Conservation (phyloP, 2,888 invertebrate genomes). For the Rhagophthalmus giganteus region DNA sequence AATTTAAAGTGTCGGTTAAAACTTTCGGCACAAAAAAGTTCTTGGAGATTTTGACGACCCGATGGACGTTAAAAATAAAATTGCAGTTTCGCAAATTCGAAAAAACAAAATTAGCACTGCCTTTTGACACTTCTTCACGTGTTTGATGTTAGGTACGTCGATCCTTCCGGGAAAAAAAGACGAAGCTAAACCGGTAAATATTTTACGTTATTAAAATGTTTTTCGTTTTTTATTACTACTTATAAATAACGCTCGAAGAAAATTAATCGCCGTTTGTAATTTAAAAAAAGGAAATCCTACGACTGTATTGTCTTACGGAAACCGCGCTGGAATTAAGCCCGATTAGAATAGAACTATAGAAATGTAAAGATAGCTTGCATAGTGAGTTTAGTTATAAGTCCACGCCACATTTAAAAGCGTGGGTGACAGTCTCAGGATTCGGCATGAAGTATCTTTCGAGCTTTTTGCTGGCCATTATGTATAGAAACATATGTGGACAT, state of each 20-base stretch:
- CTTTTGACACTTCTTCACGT: background rate
- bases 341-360: slow-evolving; percentile 13
- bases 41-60: too few relatives aligned
- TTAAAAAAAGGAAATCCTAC: too few relatives aligned
- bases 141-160: background rate
- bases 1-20: too few relatives aligned
- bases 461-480: slow-evolving; percentile 14
- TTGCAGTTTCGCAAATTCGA: too few relatives aligned
- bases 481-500: slow-evolving; percentile 15
- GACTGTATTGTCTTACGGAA: background rate
- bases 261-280: too few relatives aligned
- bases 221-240: slow-evolving; percentile 3
- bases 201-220: too few relatives aligned
- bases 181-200: too few relatives aligned
- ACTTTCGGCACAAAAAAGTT: too few relatives aligned
- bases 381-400: slow-evolving; percentile 17
- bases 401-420: slow-evolving; percentile 20
- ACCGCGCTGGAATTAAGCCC: slow-evolving; percentile 20
- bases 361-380: slow-evolving; percentile 23
- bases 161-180: too few relatives aligned
- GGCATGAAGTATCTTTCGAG: slow-evolving; percentile 11
- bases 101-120: too few relatives aligned
- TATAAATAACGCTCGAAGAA: too few relatives aligned
- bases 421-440: slow-evolving; percentile 15
- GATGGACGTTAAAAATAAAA: too few relatives aligned